A percentile compares a stretch with the other conserved stretches of the same genome.
Conservation (phyloP, 2,113 vertebrate genomes). For the Cyanoramphus novaezelandiae region DNA sequence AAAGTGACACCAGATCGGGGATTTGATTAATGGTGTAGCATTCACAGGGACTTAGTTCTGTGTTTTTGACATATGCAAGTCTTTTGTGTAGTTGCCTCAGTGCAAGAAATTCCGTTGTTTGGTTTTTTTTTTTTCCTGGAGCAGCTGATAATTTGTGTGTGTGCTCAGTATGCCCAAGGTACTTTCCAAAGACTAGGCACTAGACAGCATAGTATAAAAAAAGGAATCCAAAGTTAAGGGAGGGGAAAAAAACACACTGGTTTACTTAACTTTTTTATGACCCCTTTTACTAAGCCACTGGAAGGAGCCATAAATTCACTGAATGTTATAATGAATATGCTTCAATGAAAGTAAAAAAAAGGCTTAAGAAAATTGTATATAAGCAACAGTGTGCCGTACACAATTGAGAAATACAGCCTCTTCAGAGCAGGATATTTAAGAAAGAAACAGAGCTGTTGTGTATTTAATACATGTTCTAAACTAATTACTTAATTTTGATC, state of each 20-base stretch:
- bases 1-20: constrained; percentile 65
- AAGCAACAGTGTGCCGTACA: neutral
- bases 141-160: constrained; percentile 67
- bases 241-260: constrained; percentile 48
- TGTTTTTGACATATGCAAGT: constrained; percentile 70
- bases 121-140: constrained; percentile 11
- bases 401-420: neutral
- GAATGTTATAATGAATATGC: constrained; percentile 43
- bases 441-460: neutral
- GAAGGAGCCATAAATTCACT: constrained; percentile 56
- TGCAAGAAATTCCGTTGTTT: constrained; percentile 49
- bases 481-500: constrained; percentile 12
- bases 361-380: constrained; percentile 38
- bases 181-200: constrained; percentile 64
- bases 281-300: constrained; percentile 63
- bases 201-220: constrained; percentile 65
- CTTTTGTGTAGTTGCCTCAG: constrained; percentile 70
- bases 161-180: constrained; percentile 52
- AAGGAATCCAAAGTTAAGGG: constrained; percentile 65
- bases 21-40: constrained; percentile 62
- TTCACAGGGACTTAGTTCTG: constrained; percentile 46
- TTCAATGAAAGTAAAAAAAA: constrained; percentile 25
- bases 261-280: constrained; percentile 74
- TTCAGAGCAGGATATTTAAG: neutral
- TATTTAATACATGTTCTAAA: constrained; percentile 34